Evolutionary conservation across 2,888 invertebrate species (phyloP).

Genomic region (Drosophila mulleri): DNA sequence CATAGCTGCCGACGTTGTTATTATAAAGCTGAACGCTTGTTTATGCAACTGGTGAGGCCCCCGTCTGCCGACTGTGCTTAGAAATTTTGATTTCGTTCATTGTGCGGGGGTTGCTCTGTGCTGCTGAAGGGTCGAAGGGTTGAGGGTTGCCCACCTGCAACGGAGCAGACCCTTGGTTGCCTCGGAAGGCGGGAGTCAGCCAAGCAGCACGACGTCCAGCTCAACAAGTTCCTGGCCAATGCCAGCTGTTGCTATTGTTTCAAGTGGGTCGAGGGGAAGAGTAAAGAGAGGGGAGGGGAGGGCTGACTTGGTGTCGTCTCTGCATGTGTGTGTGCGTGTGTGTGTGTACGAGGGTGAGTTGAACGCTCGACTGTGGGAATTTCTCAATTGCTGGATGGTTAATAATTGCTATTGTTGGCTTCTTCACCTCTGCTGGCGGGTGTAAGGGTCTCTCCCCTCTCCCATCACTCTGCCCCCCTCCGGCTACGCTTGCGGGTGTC

Average conservation of each 20-base stretch:
- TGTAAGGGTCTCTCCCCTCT: not conserved
- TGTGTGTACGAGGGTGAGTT: constrained; percentile 49
- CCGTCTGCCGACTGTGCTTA: constrained; percentile 38
- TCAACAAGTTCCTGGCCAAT: constrained; percentile 69
- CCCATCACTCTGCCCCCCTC: not conserved
- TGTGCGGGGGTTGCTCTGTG: constrained; percentile 11
- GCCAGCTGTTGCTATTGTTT: constrained; percentile 68
- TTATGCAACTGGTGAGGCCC: constrained; percentile 62
- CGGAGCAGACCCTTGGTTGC: not conserved
- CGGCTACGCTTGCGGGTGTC: constrained; percentile 31
- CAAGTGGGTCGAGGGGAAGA: constrained; percentile 1
- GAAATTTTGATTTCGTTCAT: constrained; percentile 73
- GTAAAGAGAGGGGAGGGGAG: not conserved
- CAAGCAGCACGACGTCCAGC: constrained; percentile 67
- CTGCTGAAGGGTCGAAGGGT: constrained; percentile 20
- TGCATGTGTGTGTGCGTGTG: constrained; percentile 29
- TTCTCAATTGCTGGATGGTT: constrained; percentile 81
- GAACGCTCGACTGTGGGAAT: constrained; percentile 78
- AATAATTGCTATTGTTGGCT: constrained; percentile 80
- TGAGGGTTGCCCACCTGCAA: constrained; percentile 13
- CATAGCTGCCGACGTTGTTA: not conserved
- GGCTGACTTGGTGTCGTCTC: constrained; percentile 2
- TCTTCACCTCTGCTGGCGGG: constrained; percentile 64
- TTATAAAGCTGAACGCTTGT: constrained; percentile 34
- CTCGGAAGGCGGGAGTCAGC: constrained; percentile 55